These are phyloP conservation scores for Anguilla japonica DNA, from an alignment of 2,113 vertebrate species.

Conservation along the genomic window DNA sequence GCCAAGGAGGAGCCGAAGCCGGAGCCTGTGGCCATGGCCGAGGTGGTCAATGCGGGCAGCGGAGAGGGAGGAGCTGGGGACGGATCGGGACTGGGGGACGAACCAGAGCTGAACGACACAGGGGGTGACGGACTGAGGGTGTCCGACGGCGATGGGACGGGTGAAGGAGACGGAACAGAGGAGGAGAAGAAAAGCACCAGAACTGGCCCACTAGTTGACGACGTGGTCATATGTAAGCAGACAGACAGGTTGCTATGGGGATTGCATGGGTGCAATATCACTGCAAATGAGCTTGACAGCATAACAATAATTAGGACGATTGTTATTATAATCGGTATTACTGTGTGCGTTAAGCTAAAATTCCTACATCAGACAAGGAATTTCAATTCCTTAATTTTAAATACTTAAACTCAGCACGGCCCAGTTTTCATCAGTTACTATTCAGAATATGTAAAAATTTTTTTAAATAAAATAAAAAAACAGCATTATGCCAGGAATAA, in stretches of 20 bases:
- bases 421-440: no score
- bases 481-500: no score
- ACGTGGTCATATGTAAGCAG: background rate
- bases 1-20: constrained; percentile 50
- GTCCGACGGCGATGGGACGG: background rate
- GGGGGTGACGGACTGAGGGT: background rate
- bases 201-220: background rate
- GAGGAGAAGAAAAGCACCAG: background rate
- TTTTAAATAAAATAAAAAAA: no score
- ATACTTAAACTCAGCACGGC: no score
- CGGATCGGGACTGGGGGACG: background rate
- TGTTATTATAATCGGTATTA: no score
- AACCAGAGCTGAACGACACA: background rate
- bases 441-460: no score
- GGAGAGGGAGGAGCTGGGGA: background rate
- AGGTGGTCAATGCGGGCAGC: background rate
- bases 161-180: background rate
- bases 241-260: background rate
- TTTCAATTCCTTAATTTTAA: no score
- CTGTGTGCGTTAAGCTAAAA: no score
- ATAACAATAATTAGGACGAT: no score
- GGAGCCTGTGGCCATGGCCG: constrained; percentile 35
- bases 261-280: background rate
- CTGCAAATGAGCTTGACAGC: no score
- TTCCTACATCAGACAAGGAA: no score